Evolutionary conservation across 2,113 vertebrate species (phyloP).

Genomic region (Chaetops frenatus): DNA sequence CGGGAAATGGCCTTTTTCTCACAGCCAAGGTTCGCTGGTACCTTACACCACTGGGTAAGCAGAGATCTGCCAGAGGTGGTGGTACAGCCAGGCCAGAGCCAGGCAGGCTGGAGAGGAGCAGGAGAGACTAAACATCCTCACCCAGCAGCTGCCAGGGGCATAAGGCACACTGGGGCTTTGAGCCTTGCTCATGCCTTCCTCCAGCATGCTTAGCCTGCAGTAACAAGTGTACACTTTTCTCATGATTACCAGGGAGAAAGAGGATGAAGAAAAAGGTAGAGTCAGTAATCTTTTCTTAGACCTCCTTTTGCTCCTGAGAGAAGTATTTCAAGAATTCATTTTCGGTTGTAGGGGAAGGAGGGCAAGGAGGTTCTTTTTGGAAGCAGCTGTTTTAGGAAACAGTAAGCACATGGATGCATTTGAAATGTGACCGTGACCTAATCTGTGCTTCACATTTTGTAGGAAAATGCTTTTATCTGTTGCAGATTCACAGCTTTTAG

Average conservation of each 20-base stretch:
- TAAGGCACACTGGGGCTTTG: neutral
- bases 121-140: neutral
- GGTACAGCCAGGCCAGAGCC: neutral
- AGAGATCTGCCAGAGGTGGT: neutral
- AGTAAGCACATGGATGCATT: neutral
- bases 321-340: neutral
- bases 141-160: neutral
- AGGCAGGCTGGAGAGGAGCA: neutral
- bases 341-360: neutral
- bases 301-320: neutral
- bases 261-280: neutral
- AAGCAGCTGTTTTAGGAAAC: constrained; percentile 10
- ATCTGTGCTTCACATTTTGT: neutral
- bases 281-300: neutral
- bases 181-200: neutral
- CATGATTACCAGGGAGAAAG: neutral
- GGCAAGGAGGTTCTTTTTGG: neutral
- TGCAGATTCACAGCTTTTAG: constrained; percentile 3
- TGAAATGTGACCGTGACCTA: constrained; percentile 7
- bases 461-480: constrained; percentile 20
- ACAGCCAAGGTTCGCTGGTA: neutral
- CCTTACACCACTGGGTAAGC: neutral
- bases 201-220: neutral
- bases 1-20: neutral
- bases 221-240: neutral